phyloP scores from a whole-genome alignment of 2,888 invertebrate genomes.

The Sarcophaga rosellei region DNA sequence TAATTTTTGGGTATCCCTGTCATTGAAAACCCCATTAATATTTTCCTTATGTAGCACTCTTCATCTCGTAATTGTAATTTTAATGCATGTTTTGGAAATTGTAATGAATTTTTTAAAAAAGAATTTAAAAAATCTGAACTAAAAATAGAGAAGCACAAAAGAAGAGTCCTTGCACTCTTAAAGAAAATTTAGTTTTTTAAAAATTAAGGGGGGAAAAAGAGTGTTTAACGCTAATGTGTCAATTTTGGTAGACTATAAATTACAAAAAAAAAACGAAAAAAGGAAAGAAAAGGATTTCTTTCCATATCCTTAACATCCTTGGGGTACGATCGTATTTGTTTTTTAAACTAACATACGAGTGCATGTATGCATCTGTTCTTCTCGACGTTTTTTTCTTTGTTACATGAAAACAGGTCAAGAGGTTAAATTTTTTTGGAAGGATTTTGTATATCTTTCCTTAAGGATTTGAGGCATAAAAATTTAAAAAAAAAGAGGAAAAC shows the following conservation, averaged over 20 bases:
- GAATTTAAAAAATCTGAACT: background rate
- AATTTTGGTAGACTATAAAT: conserved; percentile 63
- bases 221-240: conserved; percentile 60
- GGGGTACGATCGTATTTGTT: background rate
- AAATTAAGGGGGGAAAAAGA: background rate
- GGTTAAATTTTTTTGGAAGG: conserved; percentile 57
- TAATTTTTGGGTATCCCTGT: conserved; percentile 64
- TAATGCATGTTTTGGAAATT: conserved; percentile 61
- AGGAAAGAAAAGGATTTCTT: conserved; percentile 50
- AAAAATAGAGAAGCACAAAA: background rate
- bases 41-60: background rate
- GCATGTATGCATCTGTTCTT: conserved; percentile 56
- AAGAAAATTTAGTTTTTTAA: background rate
- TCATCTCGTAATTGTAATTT: conserved; percentile 57
- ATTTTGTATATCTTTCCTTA: conserved; percentile 10
- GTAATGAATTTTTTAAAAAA: conserved; percentile 60
- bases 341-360: background rate
- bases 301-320: background rate
- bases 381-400: conserved; percentile 9
- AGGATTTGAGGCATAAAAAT: conserved; percentile 51
- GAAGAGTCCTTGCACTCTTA: background rate
- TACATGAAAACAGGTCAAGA: conserved; percentile 54
- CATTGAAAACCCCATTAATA: conserved; percentile 34
- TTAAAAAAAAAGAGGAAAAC: conserved; percentile 30
- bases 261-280: background rate